These are phyloP conservation scores for Caenorhabditis brenneri DNA, from an alignment of 1,140 invertebrate genomes.

Conservation along the genomic window DNA sequence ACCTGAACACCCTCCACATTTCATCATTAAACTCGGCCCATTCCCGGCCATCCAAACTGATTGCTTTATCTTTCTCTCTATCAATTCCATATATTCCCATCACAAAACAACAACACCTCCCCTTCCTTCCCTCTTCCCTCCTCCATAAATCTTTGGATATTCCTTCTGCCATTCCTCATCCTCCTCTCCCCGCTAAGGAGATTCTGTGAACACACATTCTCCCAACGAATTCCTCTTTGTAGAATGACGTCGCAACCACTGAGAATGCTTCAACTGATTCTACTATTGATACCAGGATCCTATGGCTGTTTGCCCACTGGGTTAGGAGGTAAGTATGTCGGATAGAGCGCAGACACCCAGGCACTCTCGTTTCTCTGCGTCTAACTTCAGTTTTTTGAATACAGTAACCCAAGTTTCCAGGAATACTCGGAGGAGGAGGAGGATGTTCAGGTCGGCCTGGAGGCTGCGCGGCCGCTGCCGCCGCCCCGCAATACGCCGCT, in stretches of 20 bases:
- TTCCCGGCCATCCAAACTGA: background rate
- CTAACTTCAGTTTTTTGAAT: too few relatives aligned
- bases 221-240: too few relatives aligned
- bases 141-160: background rate
- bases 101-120: background rate
- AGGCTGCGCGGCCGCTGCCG: background rate
- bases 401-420: too few relatives aligned
- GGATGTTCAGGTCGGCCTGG: background rate
- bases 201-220: too few relatives aligned
- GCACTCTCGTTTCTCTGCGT: too few relatives aligned
- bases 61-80: background rate
- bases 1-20: slow-evolving; percentile 6
- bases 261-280: background rate
- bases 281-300: background rate
- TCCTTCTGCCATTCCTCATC: background rate
- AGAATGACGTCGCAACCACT: slow-evolving; percentile 10
- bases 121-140: background rate
- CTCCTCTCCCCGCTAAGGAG: too few relatives aligned
- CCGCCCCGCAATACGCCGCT: background rate
- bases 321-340: background rate
- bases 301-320: slow-evolving; percentile 1
- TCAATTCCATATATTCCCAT: too few relatives aligned
- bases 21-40: slow-evolving; percentile 31
- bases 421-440: slow-evolving; percentile 6
- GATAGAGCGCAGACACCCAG: too few relatives aligned